phyloP scores from a whole-genome alignment of 2,113 vertebrate genomes.

The Tragelaphus scriptus region DNA sequence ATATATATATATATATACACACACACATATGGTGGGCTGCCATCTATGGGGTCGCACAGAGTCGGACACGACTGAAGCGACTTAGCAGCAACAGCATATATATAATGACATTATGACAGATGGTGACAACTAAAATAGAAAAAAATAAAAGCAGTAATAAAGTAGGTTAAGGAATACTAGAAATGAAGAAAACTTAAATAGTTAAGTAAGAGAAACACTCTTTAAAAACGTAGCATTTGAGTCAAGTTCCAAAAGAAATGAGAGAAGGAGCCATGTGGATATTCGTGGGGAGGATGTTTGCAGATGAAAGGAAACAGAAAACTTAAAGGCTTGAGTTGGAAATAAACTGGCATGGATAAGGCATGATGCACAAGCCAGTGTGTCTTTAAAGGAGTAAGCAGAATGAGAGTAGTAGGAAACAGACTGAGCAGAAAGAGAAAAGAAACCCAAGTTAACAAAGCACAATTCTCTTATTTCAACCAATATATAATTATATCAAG shows the following conservation, averaged over 20 bases:
- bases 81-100: too few species aligned
- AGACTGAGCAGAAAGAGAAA: background rate
- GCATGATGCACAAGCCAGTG: background rate
- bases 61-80: too few species aligned
- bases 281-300: background rate
- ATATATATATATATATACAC: accelerated
- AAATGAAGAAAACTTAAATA: background rate
- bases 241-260: background rate
- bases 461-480: background rate
- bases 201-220: background rate
- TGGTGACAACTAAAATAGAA: background rate
- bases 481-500: background rate
- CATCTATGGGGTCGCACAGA: too few species aligned
- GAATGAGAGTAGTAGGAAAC: accelerated
- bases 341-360: background rate
- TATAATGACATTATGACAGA: background rate
- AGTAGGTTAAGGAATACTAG: background rate
- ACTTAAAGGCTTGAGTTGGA: background rate
- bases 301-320: background rate
- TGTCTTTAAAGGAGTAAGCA: background rate
- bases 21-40: background rate
- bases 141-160: background rate
- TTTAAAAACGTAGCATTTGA: background rate
- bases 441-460: background rate
- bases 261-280: background rate